Evolutionary conservation across 2,888 invertebrate genomes (phyloP).

Genomic region (Drosophila quinaria): DNA sequence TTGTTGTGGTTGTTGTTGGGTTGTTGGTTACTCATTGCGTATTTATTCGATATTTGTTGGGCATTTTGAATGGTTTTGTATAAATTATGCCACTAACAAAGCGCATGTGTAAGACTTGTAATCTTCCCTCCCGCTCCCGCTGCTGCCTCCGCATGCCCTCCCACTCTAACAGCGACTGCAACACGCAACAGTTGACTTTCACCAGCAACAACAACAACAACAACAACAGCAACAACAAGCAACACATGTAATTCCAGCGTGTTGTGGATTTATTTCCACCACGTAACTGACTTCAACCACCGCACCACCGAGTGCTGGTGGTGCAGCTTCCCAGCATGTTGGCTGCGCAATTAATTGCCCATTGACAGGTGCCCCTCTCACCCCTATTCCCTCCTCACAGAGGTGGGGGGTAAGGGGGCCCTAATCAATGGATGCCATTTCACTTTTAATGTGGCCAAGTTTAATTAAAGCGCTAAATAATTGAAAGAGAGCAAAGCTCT

Average conservation of each 20-base stretch:
- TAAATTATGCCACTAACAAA: constrained; percentile 68
- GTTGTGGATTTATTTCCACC: constrained; percentile 55
- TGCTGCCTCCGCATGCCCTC: not conserved
- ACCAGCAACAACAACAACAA: constrained; percentile 41
- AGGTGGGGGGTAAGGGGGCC: constrained; percentile 1
- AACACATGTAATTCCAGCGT: constrained; percentile 44
- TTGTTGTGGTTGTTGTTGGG: constrained; percentile 1
- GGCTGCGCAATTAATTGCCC: constrained; percentile 65
- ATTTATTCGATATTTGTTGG: constrained; percentile 43
- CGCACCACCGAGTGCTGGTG: constrained; percentile 20
- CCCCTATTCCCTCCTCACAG: not conserved
- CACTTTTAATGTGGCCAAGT: constrained; percentile 58
- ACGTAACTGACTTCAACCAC: constrained; percentile 52
- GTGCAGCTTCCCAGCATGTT: constrained; percentile 60
- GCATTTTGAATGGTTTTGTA: constrained; percentile 55
- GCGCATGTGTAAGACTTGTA: constrained; percentile 62
- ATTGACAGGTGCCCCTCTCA: constrained; percentile 42
- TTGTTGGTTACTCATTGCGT: constrained; percentile 16
- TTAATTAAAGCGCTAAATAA: constrained; percentile 61
- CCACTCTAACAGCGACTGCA: constrained; percentile 45
- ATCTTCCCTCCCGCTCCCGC: constrained; percentile 9
- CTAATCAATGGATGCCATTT: constrained; percentile 68
- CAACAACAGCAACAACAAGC: constrained; percentile 18
- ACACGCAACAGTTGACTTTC: constrained; percentile 79
- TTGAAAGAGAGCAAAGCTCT: constrained; percentile 34